A percentile compares a stretch with the other conserved stretches of the same genome.
phyloP scores from a whole-genome alignment of 1,140 invertebrate species.

The Drosophila bifasciata region DNA sequence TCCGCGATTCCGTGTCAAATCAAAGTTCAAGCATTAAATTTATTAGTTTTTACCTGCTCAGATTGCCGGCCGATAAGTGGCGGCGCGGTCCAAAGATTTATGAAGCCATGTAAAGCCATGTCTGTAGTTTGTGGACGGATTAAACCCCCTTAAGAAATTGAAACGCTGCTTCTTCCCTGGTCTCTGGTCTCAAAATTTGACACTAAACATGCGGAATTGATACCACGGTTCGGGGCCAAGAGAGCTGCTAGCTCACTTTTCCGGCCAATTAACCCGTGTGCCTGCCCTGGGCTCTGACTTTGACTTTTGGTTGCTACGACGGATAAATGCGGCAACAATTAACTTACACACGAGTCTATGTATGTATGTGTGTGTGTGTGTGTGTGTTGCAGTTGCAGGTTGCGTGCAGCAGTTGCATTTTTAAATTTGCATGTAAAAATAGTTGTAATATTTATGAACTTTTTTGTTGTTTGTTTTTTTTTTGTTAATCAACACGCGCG shows the following conservation, averaged over 20 bases:
- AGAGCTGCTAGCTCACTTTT: slow-evolving; percentile 38
- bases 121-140: no score
- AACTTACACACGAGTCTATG: not conserved
- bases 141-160: no score
- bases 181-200: no score
- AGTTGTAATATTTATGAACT: slow-evolving; percentile 17
- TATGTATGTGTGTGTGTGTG: not conserved
- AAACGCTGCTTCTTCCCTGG: no score
- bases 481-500: not conserved
- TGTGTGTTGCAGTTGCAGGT: slow-evolving; percentile 12
- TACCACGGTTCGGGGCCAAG: slow-evolving; percentile 21
- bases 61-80: no score
- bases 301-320: no score
- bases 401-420: slow-evolving; percentile 46
- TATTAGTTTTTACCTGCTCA: no score
- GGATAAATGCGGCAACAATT: no score
- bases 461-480: slow-evolving; percentile 23
- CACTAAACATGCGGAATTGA: not conserved
- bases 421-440: slow-evolving; percentile 23
- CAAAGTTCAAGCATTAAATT: no score
- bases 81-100: no score
- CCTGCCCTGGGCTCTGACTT: slow-evolving; percentile 17
- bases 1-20: no score
- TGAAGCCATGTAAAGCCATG: no score
- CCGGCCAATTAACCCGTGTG: slow-evolving; percentile 49